Base-by-base conservation (phyloP, 2,113 vertebrate species). In the Dryoscopus gambensis region DNA sequence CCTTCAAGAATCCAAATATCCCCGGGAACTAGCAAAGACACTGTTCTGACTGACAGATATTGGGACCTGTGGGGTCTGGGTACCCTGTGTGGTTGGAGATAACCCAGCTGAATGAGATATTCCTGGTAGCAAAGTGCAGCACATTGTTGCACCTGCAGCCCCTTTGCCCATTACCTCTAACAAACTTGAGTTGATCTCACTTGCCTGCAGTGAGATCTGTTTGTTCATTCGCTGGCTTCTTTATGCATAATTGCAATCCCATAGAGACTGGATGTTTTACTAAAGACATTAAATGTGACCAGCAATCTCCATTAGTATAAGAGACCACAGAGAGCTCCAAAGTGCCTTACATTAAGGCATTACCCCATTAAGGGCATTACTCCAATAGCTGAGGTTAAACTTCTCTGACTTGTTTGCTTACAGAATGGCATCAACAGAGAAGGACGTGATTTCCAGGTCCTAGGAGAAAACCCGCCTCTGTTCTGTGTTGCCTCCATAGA, bases 241-340 rank as follows among this genome's bases (percentile, higher is more conserved):
- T 94, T 44, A 91, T 74, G 42, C 35, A 44, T 69, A 94, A 93
- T 86, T 95, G 89, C 75, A 90, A n/a, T 86, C 79, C 95, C 68
- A 86, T 57, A 37, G 93, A 96, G 93, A 80, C 0, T 78, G 73
- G 37, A 86, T 86, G 60, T 64, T 97, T 96, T 94, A 95, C 40
- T 84, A 84, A 86, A 88, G 71, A 62, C 82, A 71, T 90, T 95
- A 96, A 96, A 90, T 62, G 64, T 75, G 92, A 93, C 47, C 88
- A 90, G 79, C 82, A 89, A 77, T 86, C 60, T 94, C 83, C 79
- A 90, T 90, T 93, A 93, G 76, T 19, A 6, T 22, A 35, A 92
- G 35, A 90, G 92, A 90, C 92, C 88, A 78, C 76, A 74, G 20
- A 57, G 76, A 70, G 47, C 21, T 92, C 75, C 40, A 39, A 78